phyloP scores from a whole-genome alignment of 1,140 invertebrate genomes.

The Acyrthosiphon pisum region DNA sequence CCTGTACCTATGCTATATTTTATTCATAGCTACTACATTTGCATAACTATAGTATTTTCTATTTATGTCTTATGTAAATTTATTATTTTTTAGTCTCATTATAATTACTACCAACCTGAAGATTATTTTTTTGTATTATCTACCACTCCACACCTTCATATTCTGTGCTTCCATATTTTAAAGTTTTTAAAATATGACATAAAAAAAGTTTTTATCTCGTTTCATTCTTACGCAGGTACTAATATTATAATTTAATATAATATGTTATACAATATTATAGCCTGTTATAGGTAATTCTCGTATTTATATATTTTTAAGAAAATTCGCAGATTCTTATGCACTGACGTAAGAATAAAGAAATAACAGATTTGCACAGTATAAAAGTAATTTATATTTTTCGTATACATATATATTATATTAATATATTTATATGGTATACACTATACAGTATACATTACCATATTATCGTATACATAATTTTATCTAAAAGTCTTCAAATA shows the following conservation, averaged over 20 bases:
- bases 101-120: background rate
- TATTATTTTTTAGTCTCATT: slow-evolving; percentile 10
- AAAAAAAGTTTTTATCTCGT: background rate
- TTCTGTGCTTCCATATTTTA: background rate
- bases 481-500: too few species aligned
- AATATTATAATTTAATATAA: background rate
- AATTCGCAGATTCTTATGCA: background rate
- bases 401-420: background rate
- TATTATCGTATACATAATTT: too few species aligned
- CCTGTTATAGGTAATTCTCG: background rate
- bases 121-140: slow-evolving; percentile 6
- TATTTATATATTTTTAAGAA: background rate
- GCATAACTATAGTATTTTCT: background rate
- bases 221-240: background rate
- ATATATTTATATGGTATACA: too few species aligned
- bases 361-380: background rate
- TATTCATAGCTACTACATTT: slow-evolving; percentile 2
- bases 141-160: background rate
- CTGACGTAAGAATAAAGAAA: background rate
- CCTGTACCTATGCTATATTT: background rate
- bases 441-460: too few species aligned
- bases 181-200: background rate
- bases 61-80: background rate
- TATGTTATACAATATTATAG: background rate
- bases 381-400: background rate